Conservation (phyloP, 2,888 invertebrate species). For the Caenorhabditis parvicauda region DNA sequence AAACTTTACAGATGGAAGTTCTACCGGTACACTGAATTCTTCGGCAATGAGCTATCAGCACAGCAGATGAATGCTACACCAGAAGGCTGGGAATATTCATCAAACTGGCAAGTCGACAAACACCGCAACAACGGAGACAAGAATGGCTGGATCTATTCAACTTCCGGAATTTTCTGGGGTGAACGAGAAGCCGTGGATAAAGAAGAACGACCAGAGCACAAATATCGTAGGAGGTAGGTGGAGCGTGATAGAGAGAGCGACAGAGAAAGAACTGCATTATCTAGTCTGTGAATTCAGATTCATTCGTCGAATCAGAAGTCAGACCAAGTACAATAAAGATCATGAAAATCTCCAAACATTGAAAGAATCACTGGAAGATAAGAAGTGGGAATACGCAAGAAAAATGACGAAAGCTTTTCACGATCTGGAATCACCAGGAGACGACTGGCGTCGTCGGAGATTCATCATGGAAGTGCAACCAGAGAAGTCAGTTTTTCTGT, state of each 20-base stretch:
- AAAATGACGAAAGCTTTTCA: no score
- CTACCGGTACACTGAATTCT: conserved; percentile 35
- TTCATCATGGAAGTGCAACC: conserved; percentile 39
- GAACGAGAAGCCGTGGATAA: conserved; percentile 17
- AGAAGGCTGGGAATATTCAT: conserved; percentile 40
- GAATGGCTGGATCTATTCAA: conserved; percentile 52
- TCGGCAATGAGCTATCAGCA: conserved; percentile 31
- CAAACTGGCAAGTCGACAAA: conserved; percentile 45
- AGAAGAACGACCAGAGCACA: conserved; percentile 14
- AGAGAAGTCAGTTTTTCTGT: conserved; percentile 2
- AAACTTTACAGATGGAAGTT: conserved; percentile 27
- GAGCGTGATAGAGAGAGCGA: conserved; percentile 3
- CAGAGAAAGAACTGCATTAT: no score
- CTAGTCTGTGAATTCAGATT: no score
- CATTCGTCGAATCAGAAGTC: no score
- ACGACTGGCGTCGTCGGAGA: conserved; percentile 35
- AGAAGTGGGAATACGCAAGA: conserved; percentile 40
- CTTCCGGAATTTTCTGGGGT: conserved; percentile 38
- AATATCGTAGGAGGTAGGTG: conserved; percentile 13
- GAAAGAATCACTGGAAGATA: conserved; percentile 3
- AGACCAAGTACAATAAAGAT: not conserved
- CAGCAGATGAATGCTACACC: conserved; percentile 5
- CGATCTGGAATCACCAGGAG: conserved; percentile 18
- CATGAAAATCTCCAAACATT: conserved; percentile 15
- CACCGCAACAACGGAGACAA: conserved; percentile 47